These are phyloP conservation scores for Natator depressus DNA, from an alignment of 2,113 vertebrate genomes.

Conservation along the genomic window DNA sequence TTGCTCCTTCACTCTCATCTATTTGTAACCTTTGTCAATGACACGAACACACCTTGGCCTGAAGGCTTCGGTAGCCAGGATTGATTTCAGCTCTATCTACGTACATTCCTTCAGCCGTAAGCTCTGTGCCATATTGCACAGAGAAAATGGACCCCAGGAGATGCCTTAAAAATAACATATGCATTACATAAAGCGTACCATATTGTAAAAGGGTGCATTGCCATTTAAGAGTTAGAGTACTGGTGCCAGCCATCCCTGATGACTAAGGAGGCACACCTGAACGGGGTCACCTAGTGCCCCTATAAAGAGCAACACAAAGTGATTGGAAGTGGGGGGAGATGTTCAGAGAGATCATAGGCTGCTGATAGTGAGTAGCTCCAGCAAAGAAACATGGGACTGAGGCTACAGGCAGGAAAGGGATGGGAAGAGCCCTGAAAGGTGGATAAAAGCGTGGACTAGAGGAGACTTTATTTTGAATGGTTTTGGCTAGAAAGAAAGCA, in stretches of 20 bases:
- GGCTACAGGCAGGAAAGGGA: not conserved
- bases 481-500: not conserved
- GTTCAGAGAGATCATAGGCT: not conserved
- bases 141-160: conserved; percentile 36
- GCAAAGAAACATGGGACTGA: not conserved
- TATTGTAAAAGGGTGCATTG: not conserved
- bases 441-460: not conserved
- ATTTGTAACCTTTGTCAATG: conserved; percentile 63
- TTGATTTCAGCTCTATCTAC: conserved; percentile 47
- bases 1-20: conserved; percentile 61
- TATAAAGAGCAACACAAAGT: not conserved
- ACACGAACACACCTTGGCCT: conserved; percentile 69
- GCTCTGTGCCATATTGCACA: conserved; percentile 18
- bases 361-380: not conserved
- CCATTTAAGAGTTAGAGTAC: not conserved
- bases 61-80: conserved; percentile 49
- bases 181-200: not conserved
- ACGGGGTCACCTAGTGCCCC: no score
- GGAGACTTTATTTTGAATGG: not conserved
- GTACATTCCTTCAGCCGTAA: not conserved
- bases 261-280: not conserved
- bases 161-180: conserved; percentile 26
- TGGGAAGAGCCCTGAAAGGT: not conserved
- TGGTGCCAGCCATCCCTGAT: not conserved
- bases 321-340: no score